A percentile compares a stretch with the other conserved stretches of the same genome.
phyloP scores from a whole-genome alignment of 1,140 invertebrate genomes.

The Micrasema minimum region DNA sequence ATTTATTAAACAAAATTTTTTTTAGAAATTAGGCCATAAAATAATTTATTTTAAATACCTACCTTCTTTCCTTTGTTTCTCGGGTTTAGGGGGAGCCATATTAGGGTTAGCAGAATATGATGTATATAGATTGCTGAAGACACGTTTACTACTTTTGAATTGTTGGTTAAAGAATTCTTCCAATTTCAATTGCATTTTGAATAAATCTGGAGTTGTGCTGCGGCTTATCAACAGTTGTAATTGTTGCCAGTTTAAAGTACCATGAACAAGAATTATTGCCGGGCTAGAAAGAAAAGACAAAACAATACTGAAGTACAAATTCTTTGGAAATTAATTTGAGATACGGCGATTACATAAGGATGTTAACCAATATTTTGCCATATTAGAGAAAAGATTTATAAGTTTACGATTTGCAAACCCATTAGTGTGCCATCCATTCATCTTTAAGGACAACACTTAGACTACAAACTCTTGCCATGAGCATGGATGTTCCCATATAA shows the following conservation, averaged over 20 bases:
- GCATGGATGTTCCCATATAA: constrained; percentile 95
- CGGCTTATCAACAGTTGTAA: constrained; percentile 96
- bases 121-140: constrained; percentile 82
- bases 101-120: constrained; percentile 56
- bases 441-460: constrained; percentile 83
- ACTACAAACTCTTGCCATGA: constrained; percentile 89
- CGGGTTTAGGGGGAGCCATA: constrained; percentile 54
- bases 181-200: constrained; percentile 96
- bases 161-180: constrained; percentile 98
- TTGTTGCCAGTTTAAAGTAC: constrained; percentile 93
- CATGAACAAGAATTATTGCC: constrained; percentile 92
- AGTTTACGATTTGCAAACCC: no score
- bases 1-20: no score
- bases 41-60: no score
- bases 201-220: constrained; percentile 93
- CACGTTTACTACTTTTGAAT: constrained; percentile 91
- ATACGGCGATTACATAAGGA: no score
- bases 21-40: no score
- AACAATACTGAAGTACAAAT: neutral
- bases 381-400: neutral
- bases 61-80: constrained; percentile 58
- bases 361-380: neutral
- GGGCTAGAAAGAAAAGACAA: constrained; percentile 69
- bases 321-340: no score
- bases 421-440: constrained; percentile 74